Conservation (phyloP, 2,113 vertebrate species). For the Melanerpes aurifrons region DNA sequence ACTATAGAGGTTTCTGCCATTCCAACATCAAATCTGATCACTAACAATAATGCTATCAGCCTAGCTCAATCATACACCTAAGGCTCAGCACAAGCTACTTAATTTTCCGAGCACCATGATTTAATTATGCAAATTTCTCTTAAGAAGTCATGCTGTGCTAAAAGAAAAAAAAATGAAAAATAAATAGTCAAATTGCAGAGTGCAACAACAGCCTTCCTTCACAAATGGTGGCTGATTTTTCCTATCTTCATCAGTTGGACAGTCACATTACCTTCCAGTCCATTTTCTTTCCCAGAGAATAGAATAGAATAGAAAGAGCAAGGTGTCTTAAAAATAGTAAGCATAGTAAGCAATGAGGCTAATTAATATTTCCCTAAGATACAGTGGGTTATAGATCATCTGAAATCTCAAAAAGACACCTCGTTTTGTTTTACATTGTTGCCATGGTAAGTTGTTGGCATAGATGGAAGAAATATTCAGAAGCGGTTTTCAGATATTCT, state of each 20-base stretch:
- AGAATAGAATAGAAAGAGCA: background rate
- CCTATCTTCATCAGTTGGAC: background rate
- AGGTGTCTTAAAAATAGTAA: background rate
- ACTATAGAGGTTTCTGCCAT: background rate
- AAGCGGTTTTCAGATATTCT: background rate
- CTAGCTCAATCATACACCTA: background rate
- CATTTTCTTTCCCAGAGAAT: background rate
- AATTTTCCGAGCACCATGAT: background rate
- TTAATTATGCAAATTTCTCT: conserved; percentile 4
- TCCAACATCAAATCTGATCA: background rate
- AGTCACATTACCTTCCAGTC: background rate
- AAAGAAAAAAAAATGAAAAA: background rate
- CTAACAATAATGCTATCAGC: background rate
- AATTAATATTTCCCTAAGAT: conserved; percentile 25
- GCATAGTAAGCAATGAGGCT: background rate
- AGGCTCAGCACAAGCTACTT: background rate
- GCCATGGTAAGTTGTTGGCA: background rate
- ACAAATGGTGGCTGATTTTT: background rate
- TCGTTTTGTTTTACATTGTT: background rate
- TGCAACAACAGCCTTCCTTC: background rate
- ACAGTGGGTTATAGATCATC: background rate
- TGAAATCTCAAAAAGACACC: background rate
- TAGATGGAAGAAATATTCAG: background rate
- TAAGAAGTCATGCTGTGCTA: background rate
- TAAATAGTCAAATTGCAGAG: background rate